phyloP scores from a whole-genome alignment of 2,888 invertebrate species.

The Lochmaea capreae region DNA sequence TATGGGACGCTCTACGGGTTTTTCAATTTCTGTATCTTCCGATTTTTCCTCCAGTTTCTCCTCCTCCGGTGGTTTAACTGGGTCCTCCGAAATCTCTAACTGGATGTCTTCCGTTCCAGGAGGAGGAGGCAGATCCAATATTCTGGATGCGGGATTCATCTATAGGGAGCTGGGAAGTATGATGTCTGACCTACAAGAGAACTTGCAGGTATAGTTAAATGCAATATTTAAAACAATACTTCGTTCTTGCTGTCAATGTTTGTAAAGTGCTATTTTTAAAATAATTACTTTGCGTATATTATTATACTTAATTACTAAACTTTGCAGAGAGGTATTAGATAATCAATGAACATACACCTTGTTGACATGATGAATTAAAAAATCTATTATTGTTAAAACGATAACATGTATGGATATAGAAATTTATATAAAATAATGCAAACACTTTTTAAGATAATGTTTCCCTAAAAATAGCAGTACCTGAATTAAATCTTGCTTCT shows the following conservation, averaged over 20 bases:
- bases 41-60: constrained; percentile 15
- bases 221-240: constrained; percentile 54
- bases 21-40: not conserved
- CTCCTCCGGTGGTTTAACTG: constrained; percentile 31
- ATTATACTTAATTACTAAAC: constrained; percentile 30
- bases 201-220: constrained; percentile 67
- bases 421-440: constrained; percentile 7
- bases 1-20: constrained; percentile 45
- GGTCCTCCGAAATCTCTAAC: constrained; percentile 37
- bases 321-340: constrained; percentile 52
- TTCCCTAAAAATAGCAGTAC: constrained; percentile 29
- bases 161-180: constrained; percentile 46
- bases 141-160: constrained; percentile 59
- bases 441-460: constrained; percentile 9
- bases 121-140: constrained; percentile 64
- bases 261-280: constrained; percentile 49
- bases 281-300: constrained; percentile 43
- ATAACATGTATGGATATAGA: not conserved
- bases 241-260: constrained; percentile 42
- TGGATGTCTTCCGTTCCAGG: constrained; percentile 61
- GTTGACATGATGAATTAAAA: constrained; percentile 43
- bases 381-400: constrained; percentile 13
- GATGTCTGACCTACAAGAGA: constrained; percentile 66
- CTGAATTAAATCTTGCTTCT: constrained; percentile 20
- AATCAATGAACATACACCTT: constrained; percentile 52